Base-by-base conservation (phyloP, 2,113 vertebrate genomes). In the Pterophyllum scalare region DNA sequence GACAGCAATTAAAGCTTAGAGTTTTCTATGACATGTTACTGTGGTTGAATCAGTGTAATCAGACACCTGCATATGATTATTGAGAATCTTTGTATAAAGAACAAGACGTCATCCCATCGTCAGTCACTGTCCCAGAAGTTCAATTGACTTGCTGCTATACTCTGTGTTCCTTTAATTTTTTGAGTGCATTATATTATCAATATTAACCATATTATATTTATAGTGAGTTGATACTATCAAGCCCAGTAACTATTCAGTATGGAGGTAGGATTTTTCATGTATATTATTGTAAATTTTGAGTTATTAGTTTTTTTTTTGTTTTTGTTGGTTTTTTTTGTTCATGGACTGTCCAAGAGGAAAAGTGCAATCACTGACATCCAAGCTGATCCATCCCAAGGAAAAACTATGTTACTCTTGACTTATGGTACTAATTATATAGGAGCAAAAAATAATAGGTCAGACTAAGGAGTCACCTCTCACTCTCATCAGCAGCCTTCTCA, bases 401-500 rank as follows among this genome's bases (percentile, higher is more conserved):
- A 13, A 14, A 14, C 4, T 0, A 13, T 43, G 46, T 70, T 28
- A 70, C 1, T 0, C 24, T 70, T 9, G 26, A n/a, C 49, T 33
- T 0, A 54, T 33, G 52, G n/a, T 6, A 74, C 19, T 74, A 7
- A 74, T 33, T 13, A 31, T 13, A 31, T 12, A 33, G 22, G 26
- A 74, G 35, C 46, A 79, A 33, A 17, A 49, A 31, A 49, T 6
- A 26, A 22, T 12, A 67, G 22, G 64, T 70, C 64, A 49, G 13
- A 38, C 9, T 52, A 58, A 43, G 20, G 62, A 49, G 3, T 80
- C 54, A 94, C 93, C 93, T 94, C 74, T 94, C 93, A 19, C 93
- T 94, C 85, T 94, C 93, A 35, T 94, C 93, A 0, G 93, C 93
- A 43, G 93, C 93, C 85, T 94, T 94, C 81, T 94, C 94, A 0